Percentiles rank a stretch among this genome's conserved stretches.
phyloP scores from a whole-genome alignment of 2,888 invertebrate genomes.

The Phorcus lineatus region DNA sequence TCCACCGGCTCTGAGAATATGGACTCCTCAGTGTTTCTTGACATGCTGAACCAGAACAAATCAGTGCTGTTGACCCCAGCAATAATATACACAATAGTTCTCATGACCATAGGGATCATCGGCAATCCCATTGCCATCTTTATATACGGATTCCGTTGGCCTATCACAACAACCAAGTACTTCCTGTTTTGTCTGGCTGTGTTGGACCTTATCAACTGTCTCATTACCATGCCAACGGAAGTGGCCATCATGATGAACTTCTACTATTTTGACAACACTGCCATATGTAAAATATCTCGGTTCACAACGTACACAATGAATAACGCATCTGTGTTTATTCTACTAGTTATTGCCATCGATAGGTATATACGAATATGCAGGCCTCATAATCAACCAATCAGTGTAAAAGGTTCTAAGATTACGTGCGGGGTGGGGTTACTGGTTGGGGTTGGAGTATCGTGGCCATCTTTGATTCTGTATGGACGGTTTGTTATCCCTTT shows the following conservation, averaged over 20 bases:
- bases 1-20: background rate
- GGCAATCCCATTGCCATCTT: conserved; percentile 44
- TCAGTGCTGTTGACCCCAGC: conserved; percentile 33
- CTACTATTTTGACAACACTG: conserved; percentile 42
- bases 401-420: conserved; percentile 33
- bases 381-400: conserved; percentile 36
- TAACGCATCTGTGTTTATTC: conserved; percentile 41
- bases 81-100: conserved; percentile 34
- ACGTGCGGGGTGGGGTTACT: conserved; percentile 40
- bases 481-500: conserved; percentile 38
- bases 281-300: conserved; percentile 43
- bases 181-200: conserved; percentile 40
- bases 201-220: conserved; percentile 42
- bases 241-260: conserved; percentile 43
- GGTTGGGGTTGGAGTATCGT: conserved; percentile 44
- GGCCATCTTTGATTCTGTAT: conserved; percentile 47
- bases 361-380: conserved; percentile 49
- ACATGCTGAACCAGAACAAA: conserved; percentile 35
- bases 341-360: conserved; percentile 46
- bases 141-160: conserved; percentile 48
- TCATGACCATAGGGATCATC: conserved; percentile 39
- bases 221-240: conserved; percentile 48
- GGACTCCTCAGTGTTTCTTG: conserved; percentile 16
- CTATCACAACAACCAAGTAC: conserved; percentile 37
- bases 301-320: conserved; percentile 47